Conservation (phyloP, 2,113 vertebrate species). For the Gobio gobio region DNA sequence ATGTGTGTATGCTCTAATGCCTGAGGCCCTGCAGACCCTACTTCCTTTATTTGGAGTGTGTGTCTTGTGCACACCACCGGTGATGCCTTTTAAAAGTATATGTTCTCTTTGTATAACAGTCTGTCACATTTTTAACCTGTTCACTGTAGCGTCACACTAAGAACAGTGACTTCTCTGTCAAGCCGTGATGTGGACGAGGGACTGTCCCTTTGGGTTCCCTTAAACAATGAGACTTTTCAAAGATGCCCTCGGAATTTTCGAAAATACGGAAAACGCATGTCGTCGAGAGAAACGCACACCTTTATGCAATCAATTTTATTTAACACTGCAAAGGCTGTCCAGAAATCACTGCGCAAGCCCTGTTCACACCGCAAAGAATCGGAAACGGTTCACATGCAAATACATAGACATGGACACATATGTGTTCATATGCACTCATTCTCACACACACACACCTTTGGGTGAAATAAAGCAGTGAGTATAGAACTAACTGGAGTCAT, state of each 20-base stretch:
- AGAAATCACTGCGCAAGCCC: slow-evolving; percentile 65
- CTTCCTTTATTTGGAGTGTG: slow-evolving; percentile 16
- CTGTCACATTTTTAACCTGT: slow-evolving; percentile 27
- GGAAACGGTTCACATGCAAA: slow-evolving; percentile 10
- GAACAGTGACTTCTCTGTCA: slow-evolving; percentile 28
- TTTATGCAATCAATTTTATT: slow-evolving; percentile 66
- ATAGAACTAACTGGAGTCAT: background rate
- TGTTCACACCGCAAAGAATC: slow-evolving; percentile 64
- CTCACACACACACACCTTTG: slow-evolving; percentile 44
- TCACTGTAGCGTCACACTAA: background rate
- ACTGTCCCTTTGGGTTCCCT: slow-evolving; percentile 13
- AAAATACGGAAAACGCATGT: slow-evolving; percentile 34
- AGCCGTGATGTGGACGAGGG: background rate
- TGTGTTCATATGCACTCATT: slow-evolving; percentile 12
- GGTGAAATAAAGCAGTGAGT: background rate
- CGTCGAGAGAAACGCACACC: slow-evolving; percentile 38
- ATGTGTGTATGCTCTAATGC: slow-evolving; percentile 28
- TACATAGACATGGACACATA: slow-evolving; percentile 21
- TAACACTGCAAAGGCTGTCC: slow-evolving; percentile 65
- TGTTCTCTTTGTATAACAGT: slow-evolving; percentile 1
- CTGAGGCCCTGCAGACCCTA: slow-evolving; percentile 26
- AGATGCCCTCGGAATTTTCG: slow-evolving; percentile 22
- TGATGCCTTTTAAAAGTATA: slow-evolving; percentile 24
- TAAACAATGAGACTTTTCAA: slow-evolving; percentile 36
- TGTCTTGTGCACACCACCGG: slow-evolving; percentile 24